A percentile compares a stretch with the other conserved stretches of the same genome.
phyloP scores from a whole-genome alignment of 2,888 invertebrate species.

The Drosophila formosana region DNA sequence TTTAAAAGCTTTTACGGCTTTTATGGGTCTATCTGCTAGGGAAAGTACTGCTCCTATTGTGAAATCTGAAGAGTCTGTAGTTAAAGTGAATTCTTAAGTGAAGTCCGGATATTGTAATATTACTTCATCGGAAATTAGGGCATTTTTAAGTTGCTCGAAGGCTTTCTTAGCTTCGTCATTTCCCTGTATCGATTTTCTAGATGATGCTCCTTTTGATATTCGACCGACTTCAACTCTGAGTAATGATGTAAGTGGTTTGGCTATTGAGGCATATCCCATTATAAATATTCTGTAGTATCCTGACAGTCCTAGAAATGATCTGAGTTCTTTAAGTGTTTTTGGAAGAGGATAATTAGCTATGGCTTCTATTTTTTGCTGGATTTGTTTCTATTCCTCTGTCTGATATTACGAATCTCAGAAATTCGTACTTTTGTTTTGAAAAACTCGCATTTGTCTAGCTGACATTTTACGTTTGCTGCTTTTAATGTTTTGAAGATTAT shows the following conservation, averaged over 20 bases:
- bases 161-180: constrained; percentile 6
- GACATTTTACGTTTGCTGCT: constrained; percentile 8
- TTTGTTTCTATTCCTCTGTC: constrained; percentile 12
- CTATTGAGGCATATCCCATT: constrained; percentile 1
- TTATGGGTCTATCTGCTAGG: constrained; percentile 1
- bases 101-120: constrained; percentile 22
- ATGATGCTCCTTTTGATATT: constrained; percentile 4
- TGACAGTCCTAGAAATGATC: constrained; percentile 12
- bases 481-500: neutral
- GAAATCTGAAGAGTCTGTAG: constrained; percentile 13
- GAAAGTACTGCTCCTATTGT: constrained; percentile 10
- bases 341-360: neutral
- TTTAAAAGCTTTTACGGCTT: constrained; percentile 7
- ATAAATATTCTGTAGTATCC: constrained; percentile 15
- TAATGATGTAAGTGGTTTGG: constrained; percentile 8
- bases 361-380: neutral
- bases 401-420: constrained; percentile 2
- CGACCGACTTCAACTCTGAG: constrained; percentile 15
- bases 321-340: constrained; percentile 15
- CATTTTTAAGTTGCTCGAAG: constrained; percentile 6
- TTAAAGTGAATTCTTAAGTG: constrained; percentile 8
- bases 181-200: neutral
- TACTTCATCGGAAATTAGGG: constrained; percentile 13
- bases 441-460: constrained; percentile 15
- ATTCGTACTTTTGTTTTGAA: constrained; percentile 8